These are phyloP conservation scores for Cygnus atratus DNA, from an alignment of 2,113 vertebrate genomes.

Conservation along the genomic window DNA sequence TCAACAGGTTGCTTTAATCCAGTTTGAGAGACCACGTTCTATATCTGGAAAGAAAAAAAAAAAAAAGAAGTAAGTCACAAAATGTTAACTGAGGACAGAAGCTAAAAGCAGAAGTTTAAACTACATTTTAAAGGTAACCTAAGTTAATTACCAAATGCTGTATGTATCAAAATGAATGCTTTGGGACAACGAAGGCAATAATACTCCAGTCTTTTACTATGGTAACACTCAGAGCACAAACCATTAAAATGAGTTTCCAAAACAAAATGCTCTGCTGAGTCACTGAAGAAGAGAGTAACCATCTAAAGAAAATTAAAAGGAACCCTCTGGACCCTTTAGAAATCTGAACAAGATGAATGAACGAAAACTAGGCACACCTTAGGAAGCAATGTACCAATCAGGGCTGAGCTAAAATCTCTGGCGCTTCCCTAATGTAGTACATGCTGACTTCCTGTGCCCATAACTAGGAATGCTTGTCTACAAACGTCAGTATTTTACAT, in stretches of 20 bases:
- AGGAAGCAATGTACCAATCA: background rate
- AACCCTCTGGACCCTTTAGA: background rate
- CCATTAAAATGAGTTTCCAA: background rate
- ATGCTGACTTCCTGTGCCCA: accelerated
- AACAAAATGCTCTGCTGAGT: background rate
- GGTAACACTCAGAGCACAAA: background rate
- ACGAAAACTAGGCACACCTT: background rate
- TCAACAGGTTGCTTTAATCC: slow-evolving; percentile 71
- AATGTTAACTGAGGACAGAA: background rate
- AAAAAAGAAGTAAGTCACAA: background rate
- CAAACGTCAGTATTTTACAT: background rate
- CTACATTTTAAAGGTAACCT: background rate
- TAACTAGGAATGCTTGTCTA: background rate
- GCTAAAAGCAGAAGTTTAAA: background rate
- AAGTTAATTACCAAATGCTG: background rate
- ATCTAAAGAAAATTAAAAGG: background rate
- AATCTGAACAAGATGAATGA: background rate
- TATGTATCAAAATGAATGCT: background rate
- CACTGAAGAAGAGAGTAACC: background rate
- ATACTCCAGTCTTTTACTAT: background rate
- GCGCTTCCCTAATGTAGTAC: accelerated
- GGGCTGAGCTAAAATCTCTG: background rate
- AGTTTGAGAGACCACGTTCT: slow-evolving; percentile 70
- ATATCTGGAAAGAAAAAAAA: slow-evolving; percentile 51
- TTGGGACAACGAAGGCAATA: background rate